These are phyloP conservation scores for Xyrauchen texanus DNA, from an alignment of 2,113 vertebrate genomes.

Conservation along the genomic window DNA sequence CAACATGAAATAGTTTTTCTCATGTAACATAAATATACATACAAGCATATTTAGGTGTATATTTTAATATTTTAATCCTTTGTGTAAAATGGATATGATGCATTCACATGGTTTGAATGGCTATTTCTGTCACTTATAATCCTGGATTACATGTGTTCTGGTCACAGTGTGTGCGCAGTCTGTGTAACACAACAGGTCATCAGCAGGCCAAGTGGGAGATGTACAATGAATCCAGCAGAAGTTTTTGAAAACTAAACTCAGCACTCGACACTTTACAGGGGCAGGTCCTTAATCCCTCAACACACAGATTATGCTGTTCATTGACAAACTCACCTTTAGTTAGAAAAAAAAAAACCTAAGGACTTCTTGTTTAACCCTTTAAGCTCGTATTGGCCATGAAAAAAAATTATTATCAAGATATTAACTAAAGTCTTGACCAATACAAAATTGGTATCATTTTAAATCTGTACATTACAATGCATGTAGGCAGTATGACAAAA, in stretches of 20 bases:
- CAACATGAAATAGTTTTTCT: too few relatives aligned
- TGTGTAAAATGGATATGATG: background rate
- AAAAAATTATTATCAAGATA: too few relatives aligned
- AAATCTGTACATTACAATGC: too few relatives aligned
- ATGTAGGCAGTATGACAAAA: too few relatives aligned
- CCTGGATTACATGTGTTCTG: slow-evolving; percentile 46
- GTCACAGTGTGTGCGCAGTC: background rate
- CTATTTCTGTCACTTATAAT: slow-evolving; percentile 62
- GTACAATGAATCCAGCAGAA: slow-evolving; percentile 22
- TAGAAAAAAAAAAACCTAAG: slow-evolving; percentile 7
- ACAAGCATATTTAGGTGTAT: slow-evolving; percentile 52
- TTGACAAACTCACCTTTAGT: slow-evolving; percentile 23
- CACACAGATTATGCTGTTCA: slow-evolving; percentile 20
- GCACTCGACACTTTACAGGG: slow-evolving; percentile 39
- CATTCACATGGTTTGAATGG: slow-evolving; percentile 5
- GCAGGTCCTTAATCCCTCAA: slow-evolving; percentile 30
- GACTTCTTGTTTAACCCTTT: slow-evolving; percentile 6
- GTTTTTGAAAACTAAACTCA: slow-evolving; percentile 34
- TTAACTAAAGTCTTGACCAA: too few relatives aligned
- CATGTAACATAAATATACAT: slow-evolving; percentile 40
- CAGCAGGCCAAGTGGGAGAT: slow-evolving; percentile 35
- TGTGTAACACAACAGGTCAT: slow-evolving; percentile 48
- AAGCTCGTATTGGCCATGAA: background rate
- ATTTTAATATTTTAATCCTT: slow-evolving; percentile 10
- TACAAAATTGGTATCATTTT: too few relatives aligned